phyloP scores from a whole-genome alignment of 2,797 vertebrate genomes.

The Choloepus didactylus region DNA sequence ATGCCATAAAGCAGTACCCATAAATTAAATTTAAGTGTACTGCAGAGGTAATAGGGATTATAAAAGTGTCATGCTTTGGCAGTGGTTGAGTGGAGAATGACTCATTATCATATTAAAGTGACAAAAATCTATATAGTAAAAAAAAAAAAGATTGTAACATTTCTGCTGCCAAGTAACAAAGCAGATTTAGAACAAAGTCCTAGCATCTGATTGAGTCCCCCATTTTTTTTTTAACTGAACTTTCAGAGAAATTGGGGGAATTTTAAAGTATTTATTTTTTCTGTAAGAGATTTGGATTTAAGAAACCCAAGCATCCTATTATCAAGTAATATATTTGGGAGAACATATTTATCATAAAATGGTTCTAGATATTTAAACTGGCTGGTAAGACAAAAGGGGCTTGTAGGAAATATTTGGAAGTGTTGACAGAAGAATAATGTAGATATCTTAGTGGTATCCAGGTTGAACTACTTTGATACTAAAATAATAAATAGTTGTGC shows the following conservation, averaged over 20 bases:
- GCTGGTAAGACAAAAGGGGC: not conserved
- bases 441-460: not conserved
- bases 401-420: not conserved
- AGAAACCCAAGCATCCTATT: not conserved
- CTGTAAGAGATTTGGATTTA: not conserved
- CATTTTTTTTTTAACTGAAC: constrained; percentile 63
- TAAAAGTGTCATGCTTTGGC: constrained; percentile 86
- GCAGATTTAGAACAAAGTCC: constrained; percentile 77
- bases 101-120: constrained; percentile 86
- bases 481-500: not conserved
- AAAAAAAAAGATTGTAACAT: constrained; percentile 78
- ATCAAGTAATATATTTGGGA: not conserved
- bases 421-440: not conserved
- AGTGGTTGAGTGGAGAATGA: constrained; percentile 84
- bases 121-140: constrained; percentile 85
- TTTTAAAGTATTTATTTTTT: not conserved
- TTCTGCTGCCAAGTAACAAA: constrained; percentile 58
- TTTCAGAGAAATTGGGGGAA: constrained; percentile 27
- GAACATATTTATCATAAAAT: not conserved
- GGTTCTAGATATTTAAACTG: not conserved
- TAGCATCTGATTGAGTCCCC: constrained; percentile 47
- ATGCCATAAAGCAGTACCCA: constrained; percentile 81
- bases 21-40: constrained; percentile 86
- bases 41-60: constrained; percentile 81
- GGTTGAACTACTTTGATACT: not conserved